These are phyloP conservation scores for Lepidotrigona ventralis DNA, from an alignment of 1,140 invertebrate species.

Conservation along the genomic window DNA sequence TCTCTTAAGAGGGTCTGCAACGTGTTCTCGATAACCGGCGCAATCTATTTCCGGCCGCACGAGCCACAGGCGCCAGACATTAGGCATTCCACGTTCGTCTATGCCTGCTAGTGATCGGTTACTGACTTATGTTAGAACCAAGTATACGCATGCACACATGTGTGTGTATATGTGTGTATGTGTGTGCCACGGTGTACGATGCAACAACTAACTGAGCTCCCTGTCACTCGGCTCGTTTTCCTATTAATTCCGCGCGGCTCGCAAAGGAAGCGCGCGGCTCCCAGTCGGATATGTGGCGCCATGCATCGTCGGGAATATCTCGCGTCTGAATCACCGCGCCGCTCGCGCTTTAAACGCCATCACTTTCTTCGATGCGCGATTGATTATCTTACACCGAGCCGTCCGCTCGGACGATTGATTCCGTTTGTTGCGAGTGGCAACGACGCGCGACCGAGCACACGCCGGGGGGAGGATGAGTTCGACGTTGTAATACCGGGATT, in stretches of 20 bases:
- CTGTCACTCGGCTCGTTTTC: slow-evolving; percentile 68
- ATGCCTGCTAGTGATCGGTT: slow-evolving; percentile 45
- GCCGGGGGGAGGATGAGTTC: too few relatives aligned
- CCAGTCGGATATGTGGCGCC: slow-evolving; percentile 72
- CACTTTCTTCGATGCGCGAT: slow-evolving; percentile 12
- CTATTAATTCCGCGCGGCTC: slow-evolving; percentile 68
- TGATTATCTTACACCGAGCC: neutral
- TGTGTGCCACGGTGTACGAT: slow-evolving; percentile 20
- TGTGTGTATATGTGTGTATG: neutral
- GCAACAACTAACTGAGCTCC: slow-evolving; percentile 18
- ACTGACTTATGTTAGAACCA: slow-evolving; percentile 38
- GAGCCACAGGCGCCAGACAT: slow-evolving; percentile 58
- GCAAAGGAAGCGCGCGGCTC: slow-evolving; percentile 66
- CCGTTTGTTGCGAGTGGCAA: neutral
- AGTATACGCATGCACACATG: slow-evolving; percentile 2
- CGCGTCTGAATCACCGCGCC: slow-evolving; percentile 69
- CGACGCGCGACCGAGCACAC: too few relatives aligned
- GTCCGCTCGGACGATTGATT: slow-evolving; percentile 3
- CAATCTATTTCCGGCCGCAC: slow-evolving; percentile 54
- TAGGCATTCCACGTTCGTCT: slow-evolving; percentile 53
- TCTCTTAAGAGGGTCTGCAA: slow-evolving; percentile 32
- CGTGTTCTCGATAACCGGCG: slow-evolving; percentile 49
- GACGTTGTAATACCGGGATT: neutral
- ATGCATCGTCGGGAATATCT: slow-evolving; percentile 71
- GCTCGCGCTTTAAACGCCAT: slow-evolving; percentile 2